Conservation (phyloP, 1,140 invertebrate genomes). For the Macrobrachium rosenbergii region DNA sequence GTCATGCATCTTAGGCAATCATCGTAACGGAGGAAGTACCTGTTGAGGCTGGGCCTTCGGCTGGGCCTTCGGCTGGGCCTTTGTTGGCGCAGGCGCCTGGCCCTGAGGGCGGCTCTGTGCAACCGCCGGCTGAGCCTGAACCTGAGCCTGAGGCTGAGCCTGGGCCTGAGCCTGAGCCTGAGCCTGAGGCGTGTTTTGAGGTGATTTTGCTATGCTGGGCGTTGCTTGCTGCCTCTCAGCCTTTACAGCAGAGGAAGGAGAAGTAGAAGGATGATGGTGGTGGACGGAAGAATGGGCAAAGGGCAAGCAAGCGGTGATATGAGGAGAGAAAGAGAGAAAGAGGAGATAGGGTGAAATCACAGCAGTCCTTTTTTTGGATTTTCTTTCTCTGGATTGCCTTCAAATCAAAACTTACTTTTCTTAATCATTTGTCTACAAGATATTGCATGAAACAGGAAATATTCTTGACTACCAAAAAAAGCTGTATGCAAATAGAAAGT, state of each 20-base stretch:
- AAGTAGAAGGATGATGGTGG: background rate
- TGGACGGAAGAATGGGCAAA: background rate
- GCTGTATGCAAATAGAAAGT: too few relatives aligned
- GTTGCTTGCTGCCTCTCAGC: constrained; percentile 22
- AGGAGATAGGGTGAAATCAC: background rate
- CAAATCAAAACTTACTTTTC: too few relatives aligned
- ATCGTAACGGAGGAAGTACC: background rate
- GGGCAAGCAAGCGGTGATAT: background rate
- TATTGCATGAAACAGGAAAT: too few relatives aligned
- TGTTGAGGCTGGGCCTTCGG: constrained; percentile 9
- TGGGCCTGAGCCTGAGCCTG: background rate
- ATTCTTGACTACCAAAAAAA: too few relatives aligned
- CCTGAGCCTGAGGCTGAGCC: background rate
- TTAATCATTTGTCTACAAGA: too few relatives aligned
- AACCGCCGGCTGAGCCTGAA: background rate
- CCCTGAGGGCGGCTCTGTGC: constrained; percentile 8
- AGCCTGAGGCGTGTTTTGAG: background rate
- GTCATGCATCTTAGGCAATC: too few relatives aligned
- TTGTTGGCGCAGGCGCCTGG: constrained; percentile 4
- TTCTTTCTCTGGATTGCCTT: too few relatives aligned
- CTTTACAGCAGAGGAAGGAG: constrained; percentile 19
- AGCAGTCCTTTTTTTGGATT: too few relatives aligned
- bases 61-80: constrained; percentile 35
- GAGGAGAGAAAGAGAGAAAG: constrained; percentile 18
- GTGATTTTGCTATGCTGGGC: background rate